These are phyloP conservation scores for Cinclus cinclus DNA, from an alignment of 2,113 vertebrate species.

Conservation along the genomic window DNA sequence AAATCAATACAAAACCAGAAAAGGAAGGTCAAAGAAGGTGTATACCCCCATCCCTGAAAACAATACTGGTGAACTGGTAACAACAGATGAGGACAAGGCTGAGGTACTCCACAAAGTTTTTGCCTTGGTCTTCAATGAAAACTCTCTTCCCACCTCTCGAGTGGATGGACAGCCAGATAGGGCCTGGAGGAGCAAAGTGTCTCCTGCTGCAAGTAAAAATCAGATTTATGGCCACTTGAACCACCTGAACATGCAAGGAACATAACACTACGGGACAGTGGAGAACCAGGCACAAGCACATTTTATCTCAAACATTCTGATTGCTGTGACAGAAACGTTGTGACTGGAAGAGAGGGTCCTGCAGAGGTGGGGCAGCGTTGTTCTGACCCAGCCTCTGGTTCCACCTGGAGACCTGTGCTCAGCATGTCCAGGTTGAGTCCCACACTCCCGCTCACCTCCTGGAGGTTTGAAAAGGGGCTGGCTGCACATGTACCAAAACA, in stretches of 20 bases:
- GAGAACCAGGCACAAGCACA: background rate
- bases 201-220: background rate
- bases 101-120: background rate
- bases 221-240: background rate
- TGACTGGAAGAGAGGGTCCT: background rate
- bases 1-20: background rate
- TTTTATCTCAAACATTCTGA: background rate
- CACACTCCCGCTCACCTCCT: background rate
- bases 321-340: background rate
- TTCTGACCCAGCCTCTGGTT: background rate
- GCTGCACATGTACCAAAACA: accelerated
- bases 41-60: accelerated
- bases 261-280: background rate
- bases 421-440: background rate
- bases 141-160: background rate
- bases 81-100: background rate
- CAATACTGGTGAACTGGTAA: background rate
- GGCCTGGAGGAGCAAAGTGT: background rate
- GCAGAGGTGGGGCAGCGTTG: background rate
- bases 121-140: background rate
- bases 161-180: background rate
- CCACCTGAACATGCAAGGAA: background rate
- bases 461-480: background rate
- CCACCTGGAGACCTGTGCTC: background rate
- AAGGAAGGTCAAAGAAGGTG: background rate